phyloP scores from a whole-genome alignment of 2,113 vertebrate genomes.

The Siniperca knerii region DNA sequence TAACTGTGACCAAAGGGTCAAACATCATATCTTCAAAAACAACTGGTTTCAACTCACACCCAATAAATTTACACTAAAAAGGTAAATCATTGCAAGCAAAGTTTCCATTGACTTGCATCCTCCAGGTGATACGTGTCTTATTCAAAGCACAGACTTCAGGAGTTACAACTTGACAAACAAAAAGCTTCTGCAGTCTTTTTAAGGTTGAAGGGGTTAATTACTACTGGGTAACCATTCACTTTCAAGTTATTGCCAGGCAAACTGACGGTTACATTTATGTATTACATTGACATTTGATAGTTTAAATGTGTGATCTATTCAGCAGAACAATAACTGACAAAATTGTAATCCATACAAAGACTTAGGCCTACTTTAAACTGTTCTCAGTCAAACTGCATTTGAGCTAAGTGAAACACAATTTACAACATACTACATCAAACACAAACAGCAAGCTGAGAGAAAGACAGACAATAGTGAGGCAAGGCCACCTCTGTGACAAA shows the following conservation, averaged over 20 bases:
- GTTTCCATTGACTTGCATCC: not conserved
- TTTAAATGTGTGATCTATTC: not conserved
- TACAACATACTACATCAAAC: not conserved
- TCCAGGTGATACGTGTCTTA: not conserved
- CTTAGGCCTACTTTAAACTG: too few species aligned
- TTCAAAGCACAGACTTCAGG: not conserved
- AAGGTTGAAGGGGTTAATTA: too few species aligned
- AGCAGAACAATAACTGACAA: not conserved
- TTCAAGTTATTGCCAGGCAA: not conserved
- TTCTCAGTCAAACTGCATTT: not conserved
- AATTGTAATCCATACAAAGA: not conserved
- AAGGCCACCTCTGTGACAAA: not conserved
- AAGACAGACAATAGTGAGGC: not conserved
- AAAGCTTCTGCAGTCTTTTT: not conserved
- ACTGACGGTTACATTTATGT: not conserved
- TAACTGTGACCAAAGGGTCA: not conserved
- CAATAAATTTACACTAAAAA: not conserved
- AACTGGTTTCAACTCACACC: not conserved
- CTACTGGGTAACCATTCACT: not conserved
- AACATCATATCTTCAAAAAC: not conserved
- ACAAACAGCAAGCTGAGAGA: not conserved
- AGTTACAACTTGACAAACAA: not conserved
- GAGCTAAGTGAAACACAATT: not conserved
- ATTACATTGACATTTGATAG: not conserved
- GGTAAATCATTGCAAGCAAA: not conserved